Conservation (phyloP, 2,113 vertebrate species). For the Jaculus jaculus region DNA sequence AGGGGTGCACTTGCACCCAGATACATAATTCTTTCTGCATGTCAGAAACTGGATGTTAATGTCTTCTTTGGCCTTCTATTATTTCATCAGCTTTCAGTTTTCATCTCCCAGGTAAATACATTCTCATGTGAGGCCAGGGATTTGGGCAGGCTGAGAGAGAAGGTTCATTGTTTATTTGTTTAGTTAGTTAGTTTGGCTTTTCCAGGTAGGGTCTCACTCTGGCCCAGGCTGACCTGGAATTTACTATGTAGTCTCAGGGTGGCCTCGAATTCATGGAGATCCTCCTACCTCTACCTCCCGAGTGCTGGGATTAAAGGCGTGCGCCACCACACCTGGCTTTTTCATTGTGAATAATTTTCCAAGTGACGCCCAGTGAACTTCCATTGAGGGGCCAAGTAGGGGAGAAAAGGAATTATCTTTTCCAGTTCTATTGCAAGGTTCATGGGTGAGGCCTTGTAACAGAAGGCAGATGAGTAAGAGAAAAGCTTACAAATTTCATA, state of each 20-base stretch:
- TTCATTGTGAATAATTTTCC: neutral
- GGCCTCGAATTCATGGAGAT: too few species aligned
- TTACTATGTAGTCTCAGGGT: too few species aligned
- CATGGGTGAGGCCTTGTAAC: neutral
- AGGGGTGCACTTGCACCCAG: too few species aligned
- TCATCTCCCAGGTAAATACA: neutral
- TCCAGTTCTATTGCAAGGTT: neutral
- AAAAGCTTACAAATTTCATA: neutral
- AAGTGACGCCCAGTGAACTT: neutral
- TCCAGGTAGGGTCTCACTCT: too few species aligned
- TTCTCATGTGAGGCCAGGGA: neutral
- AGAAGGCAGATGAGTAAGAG: neutral
- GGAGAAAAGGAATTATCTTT: neutral
- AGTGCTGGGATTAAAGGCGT: too few species aligned
- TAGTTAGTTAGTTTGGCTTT: too few species aligned
- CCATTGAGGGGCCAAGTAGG: neutral
- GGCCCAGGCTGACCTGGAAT: too few species aligned
- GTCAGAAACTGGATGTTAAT: too few species aligned
- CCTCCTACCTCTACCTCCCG: too few species aligned
- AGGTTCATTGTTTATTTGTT: neutral
- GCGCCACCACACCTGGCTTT: too few species aligned
- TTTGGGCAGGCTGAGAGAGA: neutral
- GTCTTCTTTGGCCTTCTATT: too few species aligned
- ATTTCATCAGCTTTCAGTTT: neutral
- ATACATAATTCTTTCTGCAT: too few species aligned